Percentiles rank a stretch among this genome's conserved stretches.
Evolutionary conservation across 2,113 vertebrate genomes (phyloP).

Genomic region (Dicaeum eximium): DNA sequence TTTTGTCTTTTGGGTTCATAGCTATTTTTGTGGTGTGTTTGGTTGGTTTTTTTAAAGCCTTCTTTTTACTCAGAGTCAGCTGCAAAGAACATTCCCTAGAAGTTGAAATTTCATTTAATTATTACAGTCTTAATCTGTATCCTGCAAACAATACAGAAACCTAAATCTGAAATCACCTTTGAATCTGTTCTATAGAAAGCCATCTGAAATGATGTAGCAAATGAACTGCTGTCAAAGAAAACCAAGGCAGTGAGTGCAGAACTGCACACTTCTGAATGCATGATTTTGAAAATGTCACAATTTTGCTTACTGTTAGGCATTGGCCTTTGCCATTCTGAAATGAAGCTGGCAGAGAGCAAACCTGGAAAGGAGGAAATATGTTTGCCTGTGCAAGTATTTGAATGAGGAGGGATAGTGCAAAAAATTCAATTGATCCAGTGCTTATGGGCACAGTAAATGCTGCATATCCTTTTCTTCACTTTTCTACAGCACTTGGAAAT

Average conservation of each 20-base stretch:
- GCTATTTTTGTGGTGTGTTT: neutral
- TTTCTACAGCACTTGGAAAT: neutral
- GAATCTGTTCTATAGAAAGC: neutral
- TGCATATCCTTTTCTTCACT: neutral
- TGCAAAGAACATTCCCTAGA: neutral
- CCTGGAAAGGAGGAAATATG: neutral
- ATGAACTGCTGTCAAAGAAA: neutral
- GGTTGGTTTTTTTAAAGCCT: neutral
- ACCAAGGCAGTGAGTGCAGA: neutral
- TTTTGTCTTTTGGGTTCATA: neutral
- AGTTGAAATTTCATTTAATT: neutral
- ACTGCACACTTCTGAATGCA: neutral
- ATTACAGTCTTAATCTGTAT: neutral
- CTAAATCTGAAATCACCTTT: neutral
- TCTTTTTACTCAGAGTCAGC: neutral
- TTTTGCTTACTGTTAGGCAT: neutral
- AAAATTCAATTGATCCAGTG: neutral
- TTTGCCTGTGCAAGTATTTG: neutral
- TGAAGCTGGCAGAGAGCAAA: neutral
- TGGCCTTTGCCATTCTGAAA: neutral
- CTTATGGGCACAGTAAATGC: neutral
- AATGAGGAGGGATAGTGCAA: neutral
- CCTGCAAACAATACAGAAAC: neutral
- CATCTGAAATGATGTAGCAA: neutral
- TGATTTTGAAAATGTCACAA: neutral